Evolutionary conservation across 2,797 vertebrate genomes (phyloP).

Genomic region (Enteromius unitaeniatus): DNA sequence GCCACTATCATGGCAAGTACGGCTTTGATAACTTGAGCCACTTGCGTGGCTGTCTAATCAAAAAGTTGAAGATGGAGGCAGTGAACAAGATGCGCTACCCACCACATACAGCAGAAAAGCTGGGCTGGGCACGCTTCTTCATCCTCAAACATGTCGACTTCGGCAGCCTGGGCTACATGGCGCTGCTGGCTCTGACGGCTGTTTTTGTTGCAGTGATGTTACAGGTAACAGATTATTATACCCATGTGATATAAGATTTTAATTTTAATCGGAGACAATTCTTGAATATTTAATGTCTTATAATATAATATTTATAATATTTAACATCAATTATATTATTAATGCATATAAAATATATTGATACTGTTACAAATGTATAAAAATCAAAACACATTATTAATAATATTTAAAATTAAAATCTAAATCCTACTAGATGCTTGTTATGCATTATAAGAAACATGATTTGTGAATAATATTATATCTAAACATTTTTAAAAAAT

Average conservation of each 20-base stretch:
- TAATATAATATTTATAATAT: background rate
- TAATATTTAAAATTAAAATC: background rate
- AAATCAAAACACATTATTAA: background rate
- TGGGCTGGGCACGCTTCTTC: conserved; percentile 79
- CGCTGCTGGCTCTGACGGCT: conserved; percentile 66
- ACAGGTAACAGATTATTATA: conserved; percentile 66
- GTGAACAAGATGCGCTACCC: conserved; percentile 85
- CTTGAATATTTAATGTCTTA: background rate
- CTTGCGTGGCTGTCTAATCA: conserved; percentile 84
- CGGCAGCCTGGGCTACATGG: conserved; percentile 68
- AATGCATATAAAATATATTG: background rate
- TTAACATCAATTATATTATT: background rate
- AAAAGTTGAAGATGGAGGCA: conserved; percentile 83
- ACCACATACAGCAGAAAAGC: conserved; percentile 78
- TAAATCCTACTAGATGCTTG: background rate
- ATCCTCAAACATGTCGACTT: conserved; percentile 72
- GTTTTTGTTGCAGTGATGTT: conserved; percentile 69
- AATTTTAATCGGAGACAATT: background rate
- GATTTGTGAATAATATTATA: background rate
- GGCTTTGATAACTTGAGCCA: conserved; percentile 92
- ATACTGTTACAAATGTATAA: background rate
- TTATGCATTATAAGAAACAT: background rate
- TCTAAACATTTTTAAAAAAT: background rate
- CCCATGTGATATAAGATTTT: background rate
- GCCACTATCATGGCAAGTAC: conserved; percentile 85